Evolutionary conservation across 2,888 invertebrate genomes (phyloP).

Genomic region (Cerastis leucographa): DNA sequence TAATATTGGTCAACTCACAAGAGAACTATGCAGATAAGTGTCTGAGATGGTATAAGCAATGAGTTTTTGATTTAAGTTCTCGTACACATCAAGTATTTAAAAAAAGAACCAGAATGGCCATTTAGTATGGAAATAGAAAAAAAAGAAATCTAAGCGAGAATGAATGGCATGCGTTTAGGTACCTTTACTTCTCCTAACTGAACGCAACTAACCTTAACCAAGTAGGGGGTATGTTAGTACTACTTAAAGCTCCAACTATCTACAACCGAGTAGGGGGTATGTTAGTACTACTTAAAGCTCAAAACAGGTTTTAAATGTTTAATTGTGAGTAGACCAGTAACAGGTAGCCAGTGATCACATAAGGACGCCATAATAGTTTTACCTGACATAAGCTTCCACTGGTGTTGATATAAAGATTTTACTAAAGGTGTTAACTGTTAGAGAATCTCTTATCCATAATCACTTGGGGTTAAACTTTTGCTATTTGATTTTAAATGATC

Average conservation of each 20-base stretch:
- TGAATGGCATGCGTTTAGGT: background rate
- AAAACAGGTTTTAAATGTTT: slow-evolving; percentile 53
- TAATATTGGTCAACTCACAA: too few relatives aligned
- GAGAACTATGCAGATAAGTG: too few relatives aligned
- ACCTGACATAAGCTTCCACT: slow-evolving; percentile 34
- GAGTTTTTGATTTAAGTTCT: too few relatives aligned
- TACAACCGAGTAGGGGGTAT: background rate
- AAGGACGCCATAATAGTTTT: slow-evolving; percentile 44
- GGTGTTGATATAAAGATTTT: slow-evolving; percentile 35
- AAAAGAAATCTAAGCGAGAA: background rate
- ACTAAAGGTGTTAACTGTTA: background rate
- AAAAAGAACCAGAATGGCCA: background rate
- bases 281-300: slow-evolving; percentile 45
- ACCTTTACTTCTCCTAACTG: background rate
- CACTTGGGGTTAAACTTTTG: background rate
- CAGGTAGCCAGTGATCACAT: slow-evolving; percentile 49
- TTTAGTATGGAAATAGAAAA: background rate
- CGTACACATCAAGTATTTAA: too few relatives aligned
- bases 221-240: slow-evolving; percentile 28
- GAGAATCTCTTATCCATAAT: background rate
- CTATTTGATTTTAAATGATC: background rate
- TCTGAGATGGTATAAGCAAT: too few relatives aligned
- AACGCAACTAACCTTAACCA: slow-evolving; percentile 1
- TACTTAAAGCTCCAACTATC: slow-evolving; percentile 43
- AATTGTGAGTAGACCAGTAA: slow-evolving; percentile 50